Percentiles rank a stretch among this genome's conserved stretches.
These are phyloP conservation scores for Nasonia oneida DNA, from an alignment of 2,888 invertebrate genomes.

Conservation along the genomic window DNA sequence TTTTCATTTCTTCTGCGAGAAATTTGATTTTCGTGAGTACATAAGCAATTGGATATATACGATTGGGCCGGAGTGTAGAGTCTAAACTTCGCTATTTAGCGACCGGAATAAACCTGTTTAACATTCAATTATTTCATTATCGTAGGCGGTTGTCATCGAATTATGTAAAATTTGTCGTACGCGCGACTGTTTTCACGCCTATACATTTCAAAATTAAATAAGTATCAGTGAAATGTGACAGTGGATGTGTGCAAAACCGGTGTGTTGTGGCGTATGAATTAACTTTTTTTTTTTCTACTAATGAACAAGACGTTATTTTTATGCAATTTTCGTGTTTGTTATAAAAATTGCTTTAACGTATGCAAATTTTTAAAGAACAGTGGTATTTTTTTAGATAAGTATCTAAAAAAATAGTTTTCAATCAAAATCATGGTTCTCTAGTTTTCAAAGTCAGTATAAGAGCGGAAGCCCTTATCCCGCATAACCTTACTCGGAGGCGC, in stretches of 20 bases:
- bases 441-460: too few relatives aligned
- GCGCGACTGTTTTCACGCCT: not conserved
- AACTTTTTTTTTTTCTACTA: too few relatives aligned
- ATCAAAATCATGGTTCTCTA: too few relatives aligned
- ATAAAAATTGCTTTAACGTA: too few relatives aligned
- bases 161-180: constrained; percentile 6
- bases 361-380: too few relatives aligned
- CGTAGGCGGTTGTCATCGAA: not conserved
- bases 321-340: too few relatives aligned
- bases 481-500: too few relatives aligned
- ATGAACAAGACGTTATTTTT: too few relatives aligned
- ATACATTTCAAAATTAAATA: not conserved
- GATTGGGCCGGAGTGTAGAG: not conserved
- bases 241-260: not conserved
- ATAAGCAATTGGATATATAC: not conserved
- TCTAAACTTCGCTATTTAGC: not conserved
- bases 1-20: not conserved
- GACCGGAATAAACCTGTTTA: constrained; percentile 23
- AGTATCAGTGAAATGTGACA: not conserved
- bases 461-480: too few relatives aligned
- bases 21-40: not conserved
- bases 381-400: too few relatives aligned
- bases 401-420: too few relatives aligned
- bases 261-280: too few relatives aligned
- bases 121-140: constrained; percentile 17